Base-by-base conservation (phyloP, 2,797 vertebrate genomes). In the Coregonus sp. region DNA sequence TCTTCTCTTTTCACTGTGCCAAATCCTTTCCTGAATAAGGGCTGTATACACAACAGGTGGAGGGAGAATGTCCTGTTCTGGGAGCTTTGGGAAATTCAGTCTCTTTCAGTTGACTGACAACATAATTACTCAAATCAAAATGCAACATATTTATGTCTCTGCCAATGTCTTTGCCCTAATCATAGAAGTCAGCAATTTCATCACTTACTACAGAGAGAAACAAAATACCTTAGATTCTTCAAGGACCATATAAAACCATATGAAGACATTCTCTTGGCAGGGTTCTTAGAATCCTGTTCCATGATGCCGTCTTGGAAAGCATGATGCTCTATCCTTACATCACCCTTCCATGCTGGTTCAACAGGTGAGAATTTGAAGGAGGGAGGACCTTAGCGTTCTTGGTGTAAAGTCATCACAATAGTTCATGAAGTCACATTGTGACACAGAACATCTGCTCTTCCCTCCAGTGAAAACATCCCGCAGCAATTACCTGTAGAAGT, bases 31-130 rank as follows among this genome's bases (percentile, higher is more conserved):
- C 29, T 77, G 5, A 51, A 68, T 14, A 33, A 9, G 20, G 65
- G 63, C 33, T 59, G 1, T 1, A 56, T 14, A 33, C 77, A 20
- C 12, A 75, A 75, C 80, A 82, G 74, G 73, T 81, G 72, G 65
- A 71, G 61, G 1, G 37, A 2, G 37, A 61, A 50, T 82, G 70
- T 75, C 52, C n/a, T 47, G n/a, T 70, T 70, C 63, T 31, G 63
- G 11, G 25, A 66, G 63, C 15, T n/a, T 59, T 47, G 40, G 40
- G 40, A 47, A 59, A 59, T 16, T 59, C 56, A 47, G 25, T 31
- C 25, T 67, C 3, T 15, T 35, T 67, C 15, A 7, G 29, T 5
- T 35, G 65, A 67, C 4, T 67, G 65, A 35, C 65, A 67, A 35
- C 15, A 15, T 67, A 67, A 67, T 67, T 31, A 67, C 14, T 16